Base-by-base conservation (phyloP, 2,113 vertebrate genomes). In the Peromyscus polionotus region DNA sequence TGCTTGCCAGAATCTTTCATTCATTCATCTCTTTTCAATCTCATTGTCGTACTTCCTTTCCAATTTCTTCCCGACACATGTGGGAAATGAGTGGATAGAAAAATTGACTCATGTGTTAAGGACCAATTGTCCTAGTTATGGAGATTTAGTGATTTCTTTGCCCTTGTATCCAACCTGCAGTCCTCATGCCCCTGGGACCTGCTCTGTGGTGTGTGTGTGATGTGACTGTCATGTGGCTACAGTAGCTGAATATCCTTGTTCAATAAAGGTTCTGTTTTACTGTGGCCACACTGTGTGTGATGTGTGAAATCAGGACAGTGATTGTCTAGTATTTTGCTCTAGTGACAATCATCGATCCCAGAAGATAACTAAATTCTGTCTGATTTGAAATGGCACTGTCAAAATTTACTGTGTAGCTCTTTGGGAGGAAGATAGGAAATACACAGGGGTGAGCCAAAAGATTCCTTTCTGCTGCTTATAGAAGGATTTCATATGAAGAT, bases 251-350 rank as follows among this genome's bases (percentile, higher is more conserved):
- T 1, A 87, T 1, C 0, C 0, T 89, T 95, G 57, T 31, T 63
- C 24, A 33, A 33, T 83, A 36, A 24, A 77, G 33, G 7, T 1
- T 28, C 1, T 84, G 19, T 67, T 88, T 92, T 22, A 70, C 26
- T 28, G 42, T 91, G 7, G 5, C 48, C 3, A 3, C 42, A 36
- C 1, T 26, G 1, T 57, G 45, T 48, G 36, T 76, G 48, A 1
- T 0, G 0, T 2, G 39, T 39, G 7, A 57, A 79, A 88, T 0
- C 0, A 68, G 65, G 19, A 3, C 0, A 22, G 12, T 36, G 1
- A 4, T 73, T 42, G 86, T 39, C 12, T 9, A 2, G 2, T 54
- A 7, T 95, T 70, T 73, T 89, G 42, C 54, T 80, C 33, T 63
- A 1, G 14, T 3, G 45, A 63, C 12, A 80, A 42, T n/a, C 36